Percentiles rank a stretch among this genome's conserved stretches.
Conservation (phyloP, 2,888 invertebrate species). For the Philhelius pedissequus region DNA sequence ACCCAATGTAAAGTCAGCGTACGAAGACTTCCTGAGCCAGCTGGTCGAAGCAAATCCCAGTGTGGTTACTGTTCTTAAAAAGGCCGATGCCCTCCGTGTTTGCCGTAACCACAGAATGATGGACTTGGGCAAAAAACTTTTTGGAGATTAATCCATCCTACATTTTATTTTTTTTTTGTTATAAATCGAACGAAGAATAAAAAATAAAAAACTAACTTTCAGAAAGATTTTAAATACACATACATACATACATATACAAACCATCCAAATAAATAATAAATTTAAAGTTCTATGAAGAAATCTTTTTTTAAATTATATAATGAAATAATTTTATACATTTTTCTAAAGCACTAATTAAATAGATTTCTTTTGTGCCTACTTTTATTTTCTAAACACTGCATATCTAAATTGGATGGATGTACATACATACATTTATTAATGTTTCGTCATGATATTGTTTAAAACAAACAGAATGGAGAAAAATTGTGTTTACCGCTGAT, state of each 20-base stretch:
- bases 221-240: slow-evolving; percentile 30
- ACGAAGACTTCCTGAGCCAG: slow-evolving; percentile 92
- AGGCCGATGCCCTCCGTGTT: slow-evolving; percentile 89
- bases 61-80: slow-evolving; percentile 88
- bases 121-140: slow-evolving; percentile 92
- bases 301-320: slow-evolving; percentile 12
- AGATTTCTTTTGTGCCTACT: not conserved
- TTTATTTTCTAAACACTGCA: slow-evolving; percentile 18
- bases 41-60: slow-evolving; percentile 89
- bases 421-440: too few relatives aligned
- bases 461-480: slow-evolving; percentile 52
- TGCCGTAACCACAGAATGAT: slow-evolving; percentile 93
- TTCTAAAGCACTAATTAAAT: not conserved
- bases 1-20: slow-evolving; percentile 92
- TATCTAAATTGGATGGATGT: not conserved
- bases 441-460: slow-evolving; percentile 4
- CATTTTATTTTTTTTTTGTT: slow-evolving; percentile 14
- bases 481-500: slow-evolving; percentile 6
- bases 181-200: slow-evolving; percentile 15
- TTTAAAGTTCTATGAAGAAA: not conserved
- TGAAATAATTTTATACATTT: not conserved
- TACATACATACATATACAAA: slow-evolving; percentile 1
- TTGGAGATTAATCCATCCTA: slow-evolving; percentile 84
- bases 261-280: slow-evolving; percentile 24
- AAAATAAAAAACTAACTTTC: slow-evolving; percentile 11